These are phyloP conservation scores for Nicator chloris DNA, from an alignment of 2,113 vertebrate genomes.

Conservation along the genomic window DNA sequence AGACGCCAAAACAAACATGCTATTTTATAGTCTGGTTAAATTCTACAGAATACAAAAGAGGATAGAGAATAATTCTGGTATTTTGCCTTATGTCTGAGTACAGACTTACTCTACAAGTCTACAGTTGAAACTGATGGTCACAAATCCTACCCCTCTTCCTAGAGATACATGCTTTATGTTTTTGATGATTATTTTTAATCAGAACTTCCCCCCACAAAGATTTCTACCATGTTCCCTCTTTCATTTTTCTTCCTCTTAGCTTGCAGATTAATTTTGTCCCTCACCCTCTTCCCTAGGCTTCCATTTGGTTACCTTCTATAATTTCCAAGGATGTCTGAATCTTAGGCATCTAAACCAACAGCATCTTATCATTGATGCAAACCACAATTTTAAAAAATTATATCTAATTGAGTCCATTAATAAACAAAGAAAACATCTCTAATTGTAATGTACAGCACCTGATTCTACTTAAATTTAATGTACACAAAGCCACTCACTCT, in stretches of 20 bases:
- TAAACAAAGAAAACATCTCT: background rate
- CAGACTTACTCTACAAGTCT: background rate
- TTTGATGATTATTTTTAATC: background rate
- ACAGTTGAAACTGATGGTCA: background rate
- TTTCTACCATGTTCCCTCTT: background rate
- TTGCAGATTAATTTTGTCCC: background rate
- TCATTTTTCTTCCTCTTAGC: background rate
- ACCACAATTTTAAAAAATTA: background rate
- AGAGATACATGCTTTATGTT: background rate
- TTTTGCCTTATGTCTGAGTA: background rate
- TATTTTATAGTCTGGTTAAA: slow-evolving; percentile 4
- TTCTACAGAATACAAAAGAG: background rate
- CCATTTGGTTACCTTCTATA: background rate
- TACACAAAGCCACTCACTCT: background rate
- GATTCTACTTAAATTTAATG: background rate
- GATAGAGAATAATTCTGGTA: background rate
- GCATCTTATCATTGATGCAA: background rate
- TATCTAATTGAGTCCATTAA: background rate
- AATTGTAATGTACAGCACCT: background rate
- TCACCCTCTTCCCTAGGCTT: background rate
- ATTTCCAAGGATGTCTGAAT: background rate
- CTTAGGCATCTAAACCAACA: background rate
- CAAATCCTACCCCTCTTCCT: background rate
- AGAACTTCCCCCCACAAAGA: background rate
- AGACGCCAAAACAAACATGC: background rate